These are phyloP conservation scores for Selenia dentaria DNA, from an alignment of 2,888 invertebrate genomes.

Conservation along the genomic window DNA sequence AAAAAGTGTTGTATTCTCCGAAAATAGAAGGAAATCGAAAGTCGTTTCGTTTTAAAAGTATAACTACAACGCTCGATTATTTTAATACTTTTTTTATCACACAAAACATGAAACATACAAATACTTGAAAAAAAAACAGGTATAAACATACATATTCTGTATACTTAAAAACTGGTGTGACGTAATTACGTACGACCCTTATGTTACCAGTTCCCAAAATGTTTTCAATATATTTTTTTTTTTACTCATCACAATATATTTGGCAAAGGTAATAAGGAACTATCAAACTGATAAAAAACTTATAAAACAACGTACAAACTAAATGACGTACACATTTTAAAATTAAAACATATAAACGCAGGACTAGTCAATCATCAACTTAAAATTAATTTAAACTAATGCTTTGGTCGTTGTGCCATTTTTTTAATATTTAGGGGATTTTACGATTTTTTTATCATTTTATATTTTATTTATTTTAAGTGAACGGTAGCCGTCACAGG, in stretches of 20 bases:
- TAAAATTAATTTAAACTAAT: conserved; percentile 59
- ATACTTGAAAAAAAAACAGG: conserved; percentile 3
- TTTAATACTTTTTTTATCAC: conserved; percentile 52
- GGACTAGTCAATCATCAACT: conserved; percentile 65
- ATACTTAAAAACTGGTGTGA: no score
- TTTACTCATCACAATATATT: conserved; percentile 36
- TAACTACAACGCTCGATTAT: conserved; percentile 70
- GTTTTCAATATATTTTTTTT: conserved; percentile 7
- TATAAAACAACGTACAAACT: conserved; percentile 14
- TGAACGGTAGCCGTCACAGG: conserved; percentile 54
- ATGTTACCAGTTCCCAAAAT: conserved; percentile 10
- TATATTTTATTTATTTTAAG: conserved; percentile 48
- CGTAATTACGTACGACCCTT: no score
- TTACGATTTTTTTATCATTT: conserved; percentile 72
- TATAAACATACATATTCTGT: conserved; percentile 7
- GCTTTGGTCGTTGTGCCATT: conserved; percentile 85
- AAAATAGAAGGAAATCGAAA: conserved; percentile 65
- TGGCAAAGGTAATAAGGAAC: conserved; percentile 49
- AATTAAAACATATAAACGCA: conserved; percentile 39
- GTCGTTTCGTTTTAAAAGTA: conserved; percentile 71
- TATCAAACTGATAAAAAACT: conserved; percentile 33
- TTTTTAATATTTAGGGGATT: conserved; percentile 72
- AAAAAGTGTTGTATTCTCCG: conserved; percentile 3
- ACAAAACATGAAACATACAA: conserved; percentile 42
- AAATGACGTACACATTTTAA: not conserved